Evolutionary conservation across 1,140 invertebrate species (phyloP), one percentile per base, ranked within the genome.

Genomic region (Drosophila subpulchrella): DNA sequence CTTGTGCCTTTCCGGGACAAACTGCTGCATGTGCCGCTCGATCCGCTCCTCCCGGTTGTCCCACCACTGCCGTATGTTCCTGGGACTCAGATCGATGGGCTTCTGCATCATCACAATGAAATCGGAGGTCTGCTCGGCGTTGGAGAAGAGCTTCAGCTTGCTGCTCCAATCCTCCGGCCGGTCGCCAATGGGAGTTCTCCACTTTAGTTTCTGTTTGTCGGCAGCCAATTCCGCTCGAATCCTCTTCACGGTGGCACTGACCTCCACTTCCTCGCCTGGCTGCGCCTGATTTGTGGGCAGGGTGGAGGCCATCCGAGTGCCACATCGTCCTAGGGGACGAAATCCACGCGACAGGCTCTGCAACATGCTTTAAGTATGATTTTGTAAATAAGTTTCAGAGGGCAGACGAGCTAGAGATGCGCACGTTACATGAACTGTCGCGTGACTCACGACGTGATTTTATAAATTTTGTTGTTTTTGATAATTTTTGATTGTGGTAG

Each of bases 1-100:
- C 75, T 93, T 65, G 75, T 94, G 90, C 6, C 94, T 82, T 24
- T 94, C 86, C 8, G 93, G 90, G 17, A 93, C 90, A 75, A 92
- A 94, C 48, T 83, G 81, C 74, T 95, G 94, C 58, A 91, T 41
- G 24, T 79, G 65, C 15, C 91, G 93, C 57, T 92, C 86, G 6
- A 81, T 67, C 3, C 86, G 57, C 57, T 85, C 70, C 60, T 93
- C 86, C n/a, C 92, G 88, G 7, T 83, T 79, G 2, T 70, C 50
- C 72, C 84, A 94, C 93, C 93, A 95, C 1, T 90, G 68, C 10
- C 81, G 90, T 0, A 95, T 60, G 1, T 73, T 80, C 15, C 60
- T 70, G 0, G 93, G 91, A 34, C 90, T 91, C 3, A 94, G 65
- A 76, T 94, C 89, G 11, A 94, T 91, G 2, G 93, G 93, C 20